Conservation (phyloP, 2,113 vertebrate species). For the Mus pahari region DNA sequence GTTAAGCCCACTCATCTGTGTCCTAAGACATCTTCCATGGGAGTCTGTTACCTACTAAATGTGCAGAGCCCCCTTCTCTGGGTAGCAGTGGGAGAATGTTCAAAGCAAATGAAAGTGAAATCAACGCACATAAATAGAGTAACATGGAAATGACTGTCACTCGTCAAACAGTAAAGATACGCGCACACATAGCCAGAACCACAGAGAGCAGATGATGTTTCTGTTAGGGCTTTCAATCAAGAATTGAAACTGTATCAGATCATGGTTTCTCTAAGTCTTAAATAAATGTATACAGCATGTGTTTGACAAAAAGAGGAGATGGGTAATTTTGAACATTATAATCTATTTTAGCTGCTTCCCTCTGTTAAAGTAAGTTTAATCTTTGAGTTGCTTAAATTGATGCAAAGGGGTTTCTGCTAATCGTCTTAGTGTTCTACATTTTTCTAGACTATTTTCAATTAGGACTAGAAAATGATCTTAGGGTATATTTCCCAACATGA, state of each 20-base stretch:
- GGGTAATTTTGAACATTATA: constrained; percentile 35
- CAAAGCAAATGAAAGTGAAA: not conserved
- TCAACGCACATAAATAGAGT: not conserved
- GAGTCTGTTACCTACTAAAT: not conserved
- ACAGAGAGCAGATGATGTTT: constrained; percentile 47
- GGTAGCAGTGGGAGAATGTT: not conserved
- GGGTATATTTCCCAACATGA: constrained; percentile 25
- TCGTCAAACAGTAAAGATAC: not conserved
- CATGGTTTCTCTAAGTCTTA: constrained; percentile 27
- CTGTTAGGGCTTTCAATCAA: constrained; percentile 49
- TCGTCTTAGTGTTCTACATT: constrained; percentile 37
- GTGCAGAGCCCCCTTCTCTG: not conserved
- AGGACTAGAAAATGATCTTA: constrained; percentile 47
- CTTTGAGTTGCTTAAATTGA: constrained; percentile 52
- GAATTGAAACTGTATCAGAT: constrained; percentile 26
- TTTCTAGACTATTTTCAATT: constrained; percentile 46
- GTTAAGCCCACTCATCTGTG: not conserved
- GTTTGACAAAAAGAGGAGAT: not conserved
- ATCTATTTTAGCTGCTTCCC: constrained; percentile 16
- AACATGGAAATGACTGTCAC: not conserved
- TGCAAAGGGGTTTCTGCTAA: constrained; percentile 28
- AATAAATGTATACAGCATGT: constrained; percentile 33
- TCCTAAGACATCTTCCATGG: not conserved
- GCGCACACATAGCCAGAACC: not conserved
- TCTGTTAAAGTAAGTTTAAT: constrained; percentile 30